These are phyloP conservation scores for Pterobdella sp. DNA, from an alignment of 2,888 invertebrate species.

Conservation along the genomic window DNA sequence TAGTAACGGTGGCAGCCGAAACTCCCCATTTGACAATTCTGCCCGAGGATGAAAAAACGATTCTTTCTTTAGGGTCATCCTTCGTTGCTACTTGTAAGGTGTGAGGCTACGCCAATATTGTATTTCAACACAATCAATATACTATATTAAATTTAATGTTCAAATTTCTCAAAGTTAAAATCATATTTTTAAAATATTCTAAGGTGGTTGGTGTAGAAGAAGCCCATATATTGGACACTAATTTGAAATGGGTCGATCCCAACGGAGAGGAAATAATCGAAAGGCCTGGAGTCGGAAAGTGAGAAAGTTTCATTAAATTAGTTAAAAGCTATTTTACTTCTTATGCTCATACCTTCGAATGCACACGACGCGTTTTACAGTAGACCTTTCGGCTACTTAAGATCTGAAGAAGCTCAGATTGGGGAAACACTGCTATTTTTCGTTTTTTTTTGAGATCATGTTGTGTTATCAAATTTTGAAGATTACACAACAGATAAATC, in stretches of 20 bases:
- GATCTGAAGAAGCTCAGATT: too few relatives aligned
- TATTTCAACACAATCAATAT: not conserved
- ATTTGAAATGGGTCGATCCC: not conserved
- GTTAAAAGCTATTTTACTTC: not conserved
- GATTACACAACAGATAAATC: too few relatives aligned
- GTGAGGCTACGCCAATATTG: not conserved
- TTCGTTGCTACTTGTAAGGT: conserved; percentile 7
- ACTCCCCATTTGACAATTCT: not conserved
- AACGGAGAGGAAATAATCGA: not conserved
- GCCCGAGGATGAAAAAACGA: not conserved
- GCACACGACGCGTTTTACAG: too few relatives aligned
- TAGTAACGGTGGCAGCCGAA: not conserved
- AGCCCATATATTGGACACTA: not conserved
- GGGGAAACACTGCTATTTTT: too few relatives aligned
- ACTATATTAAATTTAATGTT: not conserved
- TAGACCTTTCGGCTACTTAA: too few relatives aligned
- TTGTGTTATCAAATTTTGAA: too few relatives aligned
- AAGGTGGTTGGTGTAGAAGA: not conserved
- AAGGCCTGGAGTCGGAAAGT: not conserved
- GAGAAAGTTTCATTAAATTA: not conserved
- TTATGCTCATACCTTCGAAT: not conserved
- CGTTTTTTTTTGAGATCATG: too few relatives aligned
- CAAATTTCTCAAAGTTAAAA: not conserved
- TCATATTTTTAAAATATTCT: not conserved
- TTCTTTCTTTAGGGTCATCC: not conserved